Evolutionary conservation across 1,140 invertebrate species (phyloP).

Genomic region (Drosophila ambigua): DNA sequence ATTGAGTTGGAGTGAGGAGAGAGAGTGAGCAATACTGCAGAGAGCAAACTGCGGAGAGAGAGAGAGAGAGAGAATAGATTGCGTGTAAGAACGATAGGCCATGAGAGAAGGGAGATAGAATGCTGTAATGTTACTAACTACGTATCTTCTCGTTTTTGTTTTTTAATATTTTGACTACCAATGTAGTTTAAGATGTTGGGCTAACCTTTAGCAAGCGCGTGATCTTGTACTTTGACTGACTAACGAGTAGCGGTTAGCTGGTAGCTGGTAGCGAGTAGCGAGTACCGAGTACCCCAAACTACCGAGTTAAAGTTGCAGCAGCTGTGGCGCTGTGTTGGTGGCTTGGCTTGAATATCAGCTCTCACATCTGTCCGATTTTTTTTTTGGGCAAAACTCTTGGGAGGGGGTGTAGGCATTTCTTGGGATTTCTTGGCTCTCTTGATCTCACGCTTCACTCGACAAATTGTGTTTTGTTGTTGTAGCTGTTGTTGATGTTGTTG

Average conservation of each 20-base stretch:
- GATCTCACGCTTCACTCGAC: slow-evolving; percentile 52
- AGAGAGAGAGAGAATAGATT: slow-evolving; percentile 20
- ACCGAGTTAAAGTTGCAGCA: slow-evolving; percentile 51
- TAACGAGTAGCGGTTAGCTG: slow-evolving; percentile 66
- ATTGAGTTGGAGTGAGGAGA: slow-evolving; percentile 9
- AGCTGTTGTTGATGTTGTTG: slow-evolving; percentile 25
- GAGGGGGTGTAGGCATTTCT: slow-evolving; percentile 17
- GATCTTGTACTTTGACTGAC: slow-evolving; percentile 74
- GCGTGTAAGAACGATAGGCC: slow-evolving; percentile 37
- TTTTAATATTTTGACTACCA: slow-evolving; percentile 60
- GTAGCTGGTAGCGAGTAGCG: slow-evolving; percentile 40
- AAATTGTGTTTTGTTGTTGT: slow-evolving; percentile 51
- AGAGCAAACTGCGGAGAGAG: slow-evolving; percentile 1
- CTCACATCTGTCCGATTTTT: slow-evolving; percentile 58
- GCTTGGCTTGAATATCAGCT: slow-evolving; percentile 41
- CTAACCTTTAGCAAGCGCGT: slow-evolving; percentile 79
- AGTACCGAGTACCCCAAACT: slow-evolving; percentile 36
- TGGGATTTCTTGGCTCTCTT: slow-evolving; percentile 4
- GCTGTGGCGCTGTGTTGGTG: slow-evolving; percentile 32
- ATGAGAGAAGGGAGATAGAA: slow-evolving; percentile 62
- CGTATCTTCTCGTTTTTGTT: slow-evolving; percentile 61
- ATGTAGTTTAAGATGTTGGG: slow-evolving; percentile 73
- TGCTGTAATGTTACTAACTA: slow-evolving; percentile 73
- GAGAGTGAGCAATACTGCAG: slow-evolving; percentile 13
- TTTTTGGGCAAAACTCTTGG: slow-evolving; percentile 14